Evolutionary conservation across 2,113 vertebrate genomes (phyloP).

Genomic region (Plotosus lineatus): DNA sequence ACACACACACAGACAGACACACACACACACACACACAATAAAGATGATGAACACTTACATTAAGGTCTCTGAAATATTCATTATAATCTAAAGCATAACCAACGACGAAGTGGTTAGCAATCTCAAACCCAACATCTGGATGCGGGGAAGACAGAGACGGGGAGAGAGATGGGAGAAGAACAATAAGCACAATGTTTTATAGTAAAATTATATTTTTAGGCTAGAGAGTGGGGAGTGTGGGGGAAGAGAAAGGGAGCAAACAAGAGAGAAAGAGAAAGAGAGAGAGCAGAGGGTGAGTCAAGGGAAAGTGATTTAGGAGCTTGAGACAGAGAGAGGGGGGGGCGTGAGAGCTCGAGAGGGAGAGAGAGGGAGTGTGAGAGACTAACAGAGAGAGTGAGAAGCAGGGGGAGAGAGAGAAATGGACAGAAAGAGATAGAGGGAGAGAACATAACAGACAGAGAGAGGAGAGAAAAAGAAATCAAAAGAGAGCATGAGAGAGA

Average conservation of each 20-base stretch:
- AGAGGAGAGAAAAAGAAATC: not conserved
- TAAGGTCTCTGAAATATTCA: conserved; percentile 90
- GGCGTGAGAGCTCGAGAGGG: not conserved
- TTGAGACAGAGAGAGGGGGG: no score
- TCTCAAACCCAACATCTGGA: conserved; percentile 92
- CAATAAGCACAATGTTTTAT: not conserved
- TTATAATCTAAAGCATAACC: conserved; percentile 96
- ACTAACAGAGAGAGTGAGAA: no score
- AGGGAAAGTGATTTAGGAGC: no score
- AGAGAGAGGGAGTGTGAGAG: no score
- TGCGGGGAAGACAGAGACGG: not conserved
- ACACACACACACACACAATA: not conserved
- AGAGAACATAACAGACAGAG: not conserved
- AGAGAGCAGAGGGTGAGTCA: no score
- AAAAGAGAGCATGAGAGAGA: no score
- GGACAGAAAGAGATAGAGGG: not conserved
- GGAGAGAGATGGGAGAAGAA: not conserved
- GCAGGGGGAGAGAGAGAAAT: not conserved
- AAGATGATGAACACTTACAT: conserved; percentile 74
- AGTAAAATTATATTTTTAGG: not conserved
- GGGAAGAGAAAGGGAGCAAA: not conserved
- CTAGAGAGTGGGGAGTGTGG: no score
- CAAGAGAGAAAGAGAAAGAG: no score
- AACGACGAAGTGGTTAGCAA: conserved; percentile 89
- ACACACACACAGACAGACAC: not conserved